Percentiles rank a stretch among this genome's conserved stretches.
Conservation (phyloP, 2,888 invertebrate species). For the Laothoe populi region DNA sequence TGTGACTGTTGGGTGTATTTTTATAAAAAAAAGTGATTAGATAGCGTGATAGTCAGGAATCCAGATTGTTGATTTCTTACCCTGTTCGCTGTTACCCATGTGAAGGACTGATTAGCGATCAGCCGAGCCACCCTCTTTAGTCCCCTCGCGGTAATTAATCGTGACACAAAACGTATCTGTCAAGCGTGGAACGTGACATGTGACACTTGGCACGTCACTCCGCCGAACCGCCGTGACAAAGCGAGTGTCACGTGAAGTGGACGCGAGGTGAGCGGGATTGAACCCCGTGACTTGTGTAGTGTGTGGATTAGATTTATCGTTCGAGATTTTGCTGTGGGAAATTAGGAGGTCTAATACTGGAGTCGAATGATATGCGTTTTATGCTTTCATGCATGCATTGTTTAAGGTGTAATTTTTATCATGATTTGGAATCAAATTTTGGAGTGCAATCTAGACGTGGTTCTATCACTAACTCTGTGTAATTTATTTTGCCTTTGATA, state of each 20-base stretch:
- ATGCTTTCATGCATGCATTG: too few species aligned
- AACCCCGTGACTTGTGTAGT: constrained; percentile 3
- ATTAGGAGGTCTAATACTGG: not conserved
- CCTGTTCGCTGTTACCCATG: not conserved
- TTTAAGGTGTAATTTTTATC: too few species aligned
- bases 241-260: not conserved
- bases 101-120: not conserved
- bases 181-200: not conserved
- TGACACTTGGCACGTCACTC: constrained; percentile 9
- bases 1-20: too few species aligned
- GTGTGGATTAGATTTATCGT: constrained; percentile 14
- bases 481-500: not conserved
- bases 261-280: not conserved
- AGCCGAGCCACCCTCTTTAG: not conserved
- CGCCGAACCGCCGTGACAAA: not conserved
- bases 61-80: too few species aligned
- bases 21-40: too few species aligned
- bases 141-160: constrained; percentile 20
- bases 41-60: too few species aligned
- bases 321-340: not conserved
- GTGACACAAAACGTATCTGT: constrained; percentile 29
- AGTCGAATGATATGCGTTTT: too few species aligned
- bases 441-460: too few species aligned
- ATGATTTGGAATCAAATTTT: too few species aligned
- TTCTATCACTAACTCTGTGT: too few species aligned